phyloP scores from a whole-genome alignment of 2,797 vertebrate species.

The Gobio occitaniae region DNA sequence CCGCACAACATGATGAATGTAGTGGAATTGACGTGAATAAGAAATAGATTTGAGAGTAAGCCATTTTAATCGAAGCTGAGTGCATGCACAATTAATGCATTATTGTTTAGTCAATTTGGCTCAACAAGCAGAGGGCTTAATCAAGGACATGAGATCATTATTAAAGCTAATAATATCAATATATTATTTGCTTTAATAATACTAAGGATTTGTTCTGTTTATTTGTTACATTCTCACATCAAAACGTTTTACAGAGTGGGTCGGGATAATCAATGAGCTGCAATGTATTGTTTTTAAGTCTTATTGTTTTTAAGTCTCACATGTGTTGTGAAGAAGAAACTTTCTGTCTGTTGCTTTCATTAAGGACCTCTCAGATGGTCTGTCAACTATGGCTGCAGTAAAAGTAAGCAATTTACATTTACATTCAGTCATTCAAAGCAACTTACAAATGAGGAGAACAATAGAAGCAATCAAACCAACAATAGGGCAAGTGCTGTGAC shows the following conservation, averaged over 20 bases:
- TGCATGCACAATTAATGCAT: conserved; percentile 77
- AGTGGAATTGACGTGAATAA: conserved; percentile 74
- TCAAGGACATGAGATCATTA: conserved; percentile 37
- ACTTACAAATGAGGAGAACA: neutral
- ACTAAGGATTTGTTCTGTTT: neutral
- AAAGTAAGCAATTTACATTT: conserved; percentile 2
- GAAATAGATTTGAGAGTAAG: conserved; percentile 80
- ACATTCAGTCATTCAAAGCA: neutral
- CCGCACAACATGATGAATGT: conserved; percentile 69
- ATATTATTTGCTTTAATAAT: conserved; percentile 4
- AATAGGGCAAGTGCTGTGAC: neutral
- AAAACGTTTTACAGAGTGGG: neutral
- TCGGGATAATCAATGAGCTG: neutral
- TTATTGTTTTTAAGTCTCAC: neutral
- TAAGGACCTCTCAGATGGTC: neutral
- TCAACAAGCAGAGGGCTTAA: conserved; percentile 63
- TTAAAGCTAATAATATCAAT: conserved; percentile 61
- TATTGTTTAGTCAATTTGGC: conserved; percentile 76
- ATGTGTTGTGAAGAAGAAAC: conserved; percentile 4
- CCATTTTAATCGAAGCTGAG: conserved; percentile 77
- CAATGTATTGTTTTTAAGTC: neutral
- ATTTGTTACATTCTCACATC: too few relatives aligned
- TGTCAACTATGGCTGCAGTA: neutral
- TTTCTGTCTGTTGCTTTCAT: neutral
- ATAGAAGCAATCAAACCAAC: neutral